phyloP scores from a whole-genome alignment of 2,888 invertebrate genomes.

The Subacronicta megacephala region DNA sequence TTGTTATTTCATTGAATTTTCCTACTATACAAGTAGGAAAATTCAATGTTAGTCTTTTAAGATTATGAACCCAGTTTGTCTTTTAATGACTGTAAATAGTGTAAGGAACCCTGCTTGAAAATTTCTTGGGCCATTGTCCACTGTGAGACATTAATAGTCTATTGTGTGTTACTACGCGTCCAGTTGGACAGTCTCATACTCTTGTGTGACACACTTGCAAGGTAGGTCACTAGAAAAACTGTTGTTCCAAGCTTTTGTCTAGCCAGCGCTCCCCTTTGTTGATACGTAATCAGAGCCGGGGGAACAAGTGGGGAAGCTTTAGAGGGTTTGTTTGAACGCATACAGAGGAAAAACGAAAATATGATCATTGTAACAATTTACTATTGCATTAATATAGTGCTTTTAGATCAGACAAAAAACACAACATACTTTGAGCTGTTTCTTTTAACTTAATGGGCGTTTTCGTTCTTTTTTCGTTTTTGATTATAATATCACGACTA shows the following conservation, averaged over 20 bases:
- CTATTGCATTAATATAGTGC: too few species aligned
- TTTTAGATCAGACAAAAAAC: too few species aligned
- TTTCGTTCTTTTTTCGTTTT: too few species aligned
- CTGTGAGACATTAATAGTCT: constrained; percentile 21
- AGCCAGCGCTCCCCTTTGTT: constrained; percentile 40
- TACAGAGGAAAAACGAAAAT: neutral
- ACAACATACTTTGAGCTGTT: too few species aligned
- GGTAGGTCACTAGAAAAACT: constrained; percentile 52
- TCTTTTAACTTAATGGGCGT: too few species aligned
- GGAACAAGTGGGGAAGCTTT: constrained; percentile 18
- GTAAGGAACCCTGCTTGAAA: neutral
- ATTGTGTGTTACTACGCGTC: constrained; percentile 34
- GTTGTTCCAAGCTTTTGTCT: constrained; percentile 43
- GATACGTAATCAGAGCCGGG: constrained; percentile 34
- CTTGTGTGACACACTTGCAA: constrained; percentile 48
- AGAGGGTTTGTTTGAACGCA: constrained; percentile 11
- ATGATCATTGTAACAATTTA: too few species aligned
- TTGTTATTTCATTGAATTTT: too few species aligned
- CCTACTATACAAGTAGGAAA: too few species aligned
- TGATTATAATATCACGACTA: constrained; percentile 1
- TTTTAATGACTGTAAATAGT: too few species aligned
- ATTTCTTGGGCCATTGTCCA: constrained; percentile 22
- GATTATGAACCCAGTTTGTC: too few species aligned
- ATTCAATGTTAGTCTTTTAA: too few species aligned
- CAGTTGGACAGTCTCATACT: constrained; percentile 20